Evolutionary conservation across 2,888 invertebrate species (phyloP).

Genomic region (Mythimna loreyi): DNA sequence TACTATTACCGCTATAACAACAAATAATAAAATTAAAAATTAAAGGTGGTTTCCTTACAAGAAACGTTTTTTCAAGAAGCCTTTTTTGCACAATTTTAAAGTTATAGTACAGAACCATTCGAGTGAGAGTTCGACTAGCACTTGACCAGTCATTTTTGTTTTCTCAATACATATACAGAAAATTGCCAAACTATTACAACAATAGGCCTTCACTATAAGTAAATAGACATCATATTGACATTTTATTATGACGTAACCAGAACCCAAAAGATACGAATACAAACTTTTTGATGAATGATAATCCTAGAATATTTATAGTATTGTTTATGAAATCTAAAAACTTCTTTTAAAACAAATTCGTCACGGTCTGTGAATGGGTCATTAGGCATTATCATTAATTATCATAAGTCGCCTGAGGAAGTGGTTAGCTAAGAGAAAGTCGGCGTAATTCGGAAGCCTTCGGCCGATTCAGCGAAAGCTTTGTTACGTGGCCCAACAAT

Average conservation of each 20-base stretch:
- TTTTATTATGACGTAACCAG: background rate
- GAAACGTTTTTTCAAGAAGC: too few species aligned
- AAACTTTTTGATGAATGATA: too few species aligned
- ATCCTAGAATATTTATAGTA: conserved; percentile 4
- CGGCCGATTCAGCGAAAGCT: conserved; percentile 14
- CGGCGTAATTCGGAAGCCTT: conserved; percentile 40
- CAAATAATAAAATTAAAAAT: too few species aligned
- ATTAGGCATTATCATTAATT: conserved; percentile 39
- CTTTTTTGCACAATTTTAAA: too few species aligned
- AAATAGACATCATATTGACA: background rate
- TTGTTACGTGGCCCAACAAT: background rate
- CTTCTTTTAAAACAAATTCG: conserved; percentile 15
- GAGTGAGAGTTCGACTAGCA: too few species aligned
- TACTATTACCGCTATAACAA: too few species aligned
- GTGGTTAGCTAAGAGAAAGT: conserved; percentile 41
- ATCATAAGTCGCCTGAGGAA: conserved; percentile 39
- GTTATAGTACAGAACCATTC: too few species aligned
- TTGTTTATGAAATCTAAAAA: background rate
- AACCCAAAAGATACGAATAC: too few species aligned
- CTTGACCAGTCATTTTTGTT: background rate
- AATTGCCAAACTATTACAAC: background rate
- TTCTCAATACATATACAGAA: background rate
- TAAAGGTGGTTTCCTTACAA: too few species aligned
- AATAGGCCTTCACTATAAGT: background rate
- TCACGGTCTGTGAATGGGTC: conserved; percentile 25